Evolutionary conservation across 2,888 invertebrate genomes (phyloP), one percentile per base, ranked within the genome.

Genomic region (Diplazon laetatorius): DNA sequence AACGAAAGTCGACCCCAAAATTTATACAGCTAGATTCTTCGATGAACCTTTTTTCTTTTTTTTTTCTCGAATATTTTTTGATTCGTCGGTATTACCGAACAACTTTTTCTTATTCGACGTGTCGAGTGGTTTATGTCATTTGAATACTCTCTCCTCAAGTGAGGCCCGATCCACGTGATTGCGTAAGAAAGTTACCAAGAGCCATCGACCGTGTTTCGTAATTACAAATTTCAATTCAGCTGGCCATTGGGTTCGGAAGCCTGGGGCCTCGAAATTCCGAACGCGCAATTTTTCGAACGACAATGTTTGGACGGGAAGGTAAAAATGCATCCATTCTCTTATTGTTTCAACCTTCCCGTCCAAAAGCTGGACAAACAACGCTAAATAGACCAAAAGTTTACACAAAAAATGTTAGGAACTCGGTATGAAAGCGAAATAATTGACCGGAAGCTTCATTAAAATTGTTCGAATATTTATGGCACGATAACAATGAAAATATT

Each of bases 1-100:
- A 74, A 70, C n/a, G 78, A 78, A 78, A 78, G 78, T 76, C 52
- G 68, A 62, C 63, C 48, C 10, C 16, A 48, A 77, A n/a, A n/a
- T n/a, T n/a, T 66, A 46, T 39, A 62, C 60, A 1, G 20, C 55
- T 18, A 22, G n/a, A 12, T 37, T 44, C 66, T 37, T 12, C 30
- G 35, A 57, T 37, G 37, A 37, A 16, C 8, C 18, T 18, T 35
- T 22, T 0, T 22, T 1, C 30, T 30, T 30, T 30, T 6, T 30
- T 30, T 30, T 30, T 6, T 30, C 30, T 30, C 6, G 4, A 6
- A 6, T 30, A 6, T 30, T 2, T 30, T 30, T 6, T 5, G 30
- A 30, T 30, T 30, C 6, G 2, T 30, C 30, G 30, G n/a, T 30
- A 6, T 30, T 30, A 30, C 30, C 30, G 30, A 30, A 30, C 30